A percentile compares a stretch with the other conserved stretches of the same genome.
Conservation (phyloP, 2,113 vertebrate genomes). For the Mormyrus lacerda region DNA sequence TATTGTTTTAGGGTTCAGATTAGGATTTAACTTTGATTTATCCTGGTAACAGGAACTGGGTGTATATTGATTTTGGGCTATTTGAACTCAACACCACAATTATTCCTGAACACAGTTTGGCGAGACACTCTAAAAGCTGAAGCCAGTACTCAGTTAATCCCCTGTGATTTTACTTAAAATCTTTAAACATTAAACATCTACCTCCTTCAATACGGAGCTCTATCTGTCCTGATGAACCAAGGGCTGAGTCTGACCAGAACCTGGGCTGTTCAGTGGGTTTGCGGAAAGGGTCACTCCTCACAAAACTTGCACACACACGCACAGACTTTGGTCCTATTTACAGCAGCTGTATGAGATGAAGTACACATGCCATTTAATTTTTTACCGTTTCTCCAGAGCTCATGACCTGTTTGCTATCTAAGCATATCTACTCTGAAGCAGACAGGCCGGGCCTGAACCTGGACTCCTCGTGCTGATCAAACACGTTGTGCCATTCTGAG, state of each 20-base stretch:
- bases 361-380: constrained; percentile 21
- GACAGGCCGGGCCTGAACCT: not conserved
- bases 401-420: not conserved
- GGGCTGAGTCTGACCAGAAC: not conserved
- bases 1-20: not conserved
- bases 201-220: not conserved
- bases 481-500: not conserved
- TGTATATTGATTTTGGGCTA: not conserved
- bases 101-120: not conserved
- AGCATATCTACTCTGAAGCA: not conserved
- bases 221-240: not conserved
- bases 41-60: not conserved
- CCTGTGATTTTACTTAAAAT: not conserved
- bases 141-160: not conserved
- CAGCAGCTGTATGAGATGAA: constrained; percentile 23
- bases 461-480: not conserved
- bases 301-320: not conserved
- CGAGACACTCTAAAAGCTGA: not conserved
- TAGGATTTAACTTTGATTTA: not conserved
- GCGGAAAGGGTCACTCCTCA: not conserved
- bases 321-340: constrained; percentile 15
- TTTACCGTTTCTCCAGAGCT: constrained; percentile 18
- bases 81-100: not conserved
- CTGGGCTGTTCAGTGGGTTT: not conserved
- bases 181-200: not conserved